A percentile compares a stretch with the other conserved stretches of the same genome.
Conservation (phyloP, 2,888 invertebrate species). For the Nymphalis urticae region DNA sequence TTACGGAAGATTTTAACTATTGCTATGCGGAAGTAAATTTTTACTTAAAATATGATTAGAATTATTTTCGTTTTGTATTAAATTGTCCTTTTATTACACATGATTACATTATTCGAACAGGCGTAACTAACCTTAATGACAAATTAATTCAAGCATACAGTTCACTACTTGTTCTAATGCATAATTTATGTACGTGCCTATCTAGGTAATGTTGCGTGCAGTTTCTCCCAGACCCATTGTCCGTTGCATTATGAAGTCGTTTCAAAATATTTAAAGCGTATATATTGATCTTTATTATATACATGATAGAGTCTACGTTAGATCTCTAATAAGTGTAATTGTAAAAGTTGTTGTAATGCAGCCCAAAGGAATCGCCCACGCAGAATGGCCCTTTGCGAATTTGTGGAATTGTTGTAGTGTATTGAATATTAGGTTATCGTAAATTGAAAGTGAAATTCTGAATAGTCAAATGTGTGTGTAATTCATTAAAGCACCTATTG, state of each 20-base stretch:
- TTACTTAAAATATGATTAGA: too few species aligned
- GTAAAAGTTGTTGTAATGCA: constrained; percentile 30
- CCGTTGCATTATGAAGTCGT: constrained; percentile 40
- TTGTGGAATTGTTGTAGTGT: constrained; percentile 26
- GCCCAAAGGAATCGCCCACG: constrained; percentile 35
- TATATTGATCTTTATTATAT: constrained; percentile 26
- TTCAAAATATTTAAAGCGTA: constrained; percentile 27
- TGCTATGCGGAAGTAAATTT: too few species aligned
- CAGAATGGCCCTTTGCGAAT: constrained; percentile 31
- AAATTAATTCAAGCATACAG: constrained; percentile 36
- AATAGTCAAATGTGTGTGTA: neutral
- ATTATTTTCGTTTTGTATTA: too few species aligned
- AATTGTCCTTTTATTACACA: constrained; percentile 25
- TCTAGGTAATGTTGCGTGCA: constrained; percentile 46
- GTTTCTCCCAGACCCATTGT: constrained; percentile 57
- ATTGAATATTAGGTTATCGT: constrained; percentile 28
- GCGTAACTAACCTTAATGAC: constrained; percentile 32
- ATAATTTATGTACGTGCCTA: constrained; percentile 38
- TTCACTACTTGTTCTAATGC: constrained; percentile 35
- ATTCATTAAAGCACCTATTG: neutral
- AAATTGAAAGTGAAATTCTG: constrained; percentile 32
- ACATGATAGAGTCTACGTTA: constrained; percentile 15
- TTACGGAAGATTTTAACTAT: too few species aligned
- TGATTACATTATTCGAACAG: constrained; percentile 8
- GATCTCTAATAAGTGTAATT: constrained; percentile 12